These are phyloP conservation scores for Ciconia maguari DNA, from an alignment of 2,113 vertebrate genomes.

Conservation along the genomic window DNA sequence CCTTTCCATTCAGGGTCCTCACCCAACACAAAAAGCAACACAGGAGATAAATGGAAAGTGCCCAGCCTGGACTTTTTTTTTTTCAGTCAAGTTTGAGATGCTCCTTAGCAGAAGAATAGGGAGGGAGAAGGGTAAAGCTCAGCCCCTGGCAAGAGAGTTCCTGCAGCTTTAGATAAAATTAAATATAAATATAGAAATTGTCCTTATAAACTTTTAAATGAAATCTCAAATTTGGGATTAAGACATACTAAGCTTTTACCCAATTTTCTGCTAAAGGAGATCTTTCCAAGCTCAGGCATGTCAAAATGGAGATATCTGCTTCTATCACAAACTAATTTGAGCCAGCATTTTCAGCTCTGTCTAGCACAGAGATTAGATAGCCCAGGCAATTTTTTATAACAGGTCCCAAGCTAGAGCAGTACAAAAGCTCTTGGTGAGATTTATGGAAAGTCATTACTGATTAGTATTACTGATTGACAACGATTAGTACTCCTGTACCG, in stretches of 20 bases:
- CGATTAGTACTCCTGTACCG: neutral
- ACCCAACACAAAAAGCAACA: neutral
- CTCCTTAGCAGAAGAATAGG: neutral
- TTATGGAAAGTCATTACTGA: slow-evolving; percentile 54
- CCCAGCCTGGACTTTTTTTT: neutral
- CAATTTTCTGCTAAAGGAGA: slow-evolving; percentile 63
- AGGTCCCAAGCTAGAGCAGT: neutral
- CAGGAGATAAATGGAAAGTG: neutral
- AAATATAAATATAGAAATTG: slow-evolving; percentile 13
- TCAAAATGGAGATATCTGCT: slow-evolving; percentile 58
- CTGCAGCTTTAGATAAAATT: slow-evolving; percentile 55
- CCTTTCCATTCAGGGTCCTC: neutral
- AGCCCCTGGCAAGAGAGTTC: neutral
- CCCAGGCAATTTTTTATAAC: slow-evolving; percentile 38
- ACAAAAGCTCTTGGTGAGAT: slow-evolving; percentile 12
- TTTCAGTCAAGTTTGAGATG: neutral
- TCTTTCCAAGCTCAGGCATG: slow-evolving; percentile 52
- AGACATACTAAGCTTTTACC: slow-evolving; percentile 36
- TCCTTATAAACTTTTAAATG: slow-evolving; percentile 38
- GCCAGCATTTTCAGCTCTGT: slow-evolving; percentile 56
- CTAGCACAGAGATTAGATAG: slow-evolving; percentile 63
- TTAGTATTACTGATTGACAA: slow-evolving; percentile 44
- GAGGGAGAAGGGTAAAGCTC: neutral
- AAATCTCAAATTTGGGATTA: slow-evolving; percentile 54
- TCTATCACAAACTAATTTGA: slow-evolving; percentile 64